Conservation (phyloP, 2,797 vertebrate species). For the Pagetopsis macropterus region DNA sequence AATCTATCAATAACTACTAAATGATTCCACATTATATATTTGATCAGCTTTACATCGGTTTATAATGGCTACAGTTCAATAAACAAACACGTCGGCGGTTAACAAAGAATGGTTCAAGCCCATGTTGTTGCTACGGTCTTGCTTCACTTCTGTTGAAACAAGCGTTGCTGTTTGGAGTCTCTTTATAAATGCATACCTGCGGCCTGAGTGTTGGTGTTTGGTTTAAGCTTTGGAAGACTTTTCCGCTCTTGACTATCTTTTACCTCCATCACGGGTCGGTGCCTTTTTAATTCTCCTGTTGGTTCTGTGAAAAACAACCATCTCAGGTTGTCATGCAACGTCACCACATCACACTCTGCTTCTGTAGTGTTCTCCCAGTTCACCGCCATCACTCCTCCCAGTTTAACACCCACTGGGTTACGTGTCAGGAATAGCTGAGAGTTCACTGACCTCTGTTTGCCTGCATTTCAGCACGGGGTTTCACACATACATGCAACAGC, state of each 20-base stretch:
- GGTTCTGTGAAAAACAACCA: slow-evolving; percentile 22
- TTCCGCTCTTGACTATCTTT: slow-evolving; percentile 1
- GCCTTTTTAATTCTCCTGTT: slow-evolving; percentile 16
- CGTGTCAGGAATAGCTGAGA: slow-evolving; percentile 64
- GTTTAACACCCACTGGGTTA: slow-evolving; percentile 31
- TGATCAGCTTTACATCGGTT: too few species aligned
- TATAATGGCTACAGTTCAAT: too few species aligned
- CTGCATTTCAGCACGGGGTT: slow-evolving; percentile 25
- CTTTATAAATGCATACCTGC: slow-evolving; percentile 1
- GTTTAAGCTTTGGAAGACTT: background rate
- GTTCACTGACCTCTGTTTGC: slow-evolving; percentile 33
- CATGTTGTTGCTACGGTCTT: background rate
- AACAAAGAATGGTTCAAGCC: too few species aligned
- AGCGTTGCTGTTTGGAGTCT: background rate
- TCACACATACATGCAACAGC: slow-evolving; percentile 21
- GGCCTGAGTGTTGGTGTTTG: slow-evolving; percentile 1
- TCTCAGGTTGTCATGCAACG: slow-evolving; percentile 32
- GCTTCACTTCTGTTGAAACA: slow-evolving; percentile 8
- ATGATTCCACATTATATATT: too few species aligned
- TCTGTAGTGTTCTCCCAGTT: slow-evolving; percentile 15
- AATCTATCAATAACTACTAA: too few species aligned
- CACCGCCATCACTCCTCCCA: slow-evolving; percentile 26
- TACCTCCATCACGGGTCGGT: background rate
- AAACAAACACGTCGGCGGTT: too few species aligned
- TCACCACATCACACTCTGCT: slow-evolving; percentile 24